Evolutionary conservation across 1,140 invertebrate species (phyloP).

Genomic region (Odontomachus brunneus): DNA sequence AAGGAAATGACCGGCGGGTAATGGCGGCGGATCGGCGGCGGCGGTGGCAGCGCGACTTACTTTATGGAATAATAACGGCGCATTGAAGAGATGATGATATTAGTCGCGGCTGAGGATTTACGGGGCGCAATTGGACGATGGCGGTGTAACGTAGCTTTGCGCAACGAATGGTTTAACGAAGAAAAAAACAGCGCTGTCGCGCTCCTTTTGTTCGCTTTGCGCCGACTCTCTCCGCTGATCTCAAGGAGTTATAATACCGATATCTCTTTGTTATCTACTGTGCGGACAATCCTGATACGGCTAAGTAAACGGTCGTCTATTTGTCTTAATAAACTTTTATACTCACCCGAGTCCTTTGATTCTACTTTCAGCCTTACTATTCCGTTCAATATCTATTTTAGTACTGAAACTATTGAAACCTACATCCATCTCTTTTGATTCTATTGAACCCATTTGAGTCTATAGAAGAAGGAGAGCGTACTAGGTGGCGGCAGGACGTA

Average conservation of each 20-base stretch:
- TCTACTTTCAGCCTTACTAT: no score
- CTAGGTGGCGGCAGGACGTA: no score
- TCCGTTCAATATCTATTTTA: no score
- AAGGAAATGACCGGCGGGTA: conserved; percentile 43
- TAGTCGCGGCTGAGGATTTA: conserved; percentile 51
- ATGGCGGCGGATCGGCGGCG: no score
- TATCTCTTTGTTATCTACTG: conserved; percentile 13
- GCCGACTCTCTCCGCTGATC: not conserved
- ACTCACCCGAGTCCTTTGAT: not conserved
- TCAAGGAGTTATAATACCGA: conserved; percentile 2
- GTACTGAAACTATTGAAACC: no score
- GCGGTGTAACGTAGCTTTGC: conserved; percentile 27
- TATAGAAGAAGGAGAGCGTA: no score
- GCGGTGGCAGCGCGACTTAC: conserved; percentile 31
- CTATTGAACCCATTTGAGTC: no score
- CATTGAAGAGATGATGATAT: conserved; percentile 62
- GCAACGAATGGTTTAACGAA: conserved; percentile 50
- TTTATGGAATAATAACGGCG: conserved; percentile 49
- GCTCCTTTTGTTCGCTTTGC: not conserved
- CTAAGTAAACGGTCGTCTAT: not conserved
- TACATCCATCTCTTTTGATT: no score
- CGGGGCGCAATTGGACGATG: conserved; percentile 47
- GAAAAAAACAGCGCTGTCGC: conserved; percentile 30
- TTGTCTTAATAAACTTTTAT: conserved; percentile 30
- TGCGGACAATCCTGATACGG: conserved; percentile 1